Conservation (phyloP, 2,113 vertebrate species). For the Sminthopsis crassicaudata region DNA sequence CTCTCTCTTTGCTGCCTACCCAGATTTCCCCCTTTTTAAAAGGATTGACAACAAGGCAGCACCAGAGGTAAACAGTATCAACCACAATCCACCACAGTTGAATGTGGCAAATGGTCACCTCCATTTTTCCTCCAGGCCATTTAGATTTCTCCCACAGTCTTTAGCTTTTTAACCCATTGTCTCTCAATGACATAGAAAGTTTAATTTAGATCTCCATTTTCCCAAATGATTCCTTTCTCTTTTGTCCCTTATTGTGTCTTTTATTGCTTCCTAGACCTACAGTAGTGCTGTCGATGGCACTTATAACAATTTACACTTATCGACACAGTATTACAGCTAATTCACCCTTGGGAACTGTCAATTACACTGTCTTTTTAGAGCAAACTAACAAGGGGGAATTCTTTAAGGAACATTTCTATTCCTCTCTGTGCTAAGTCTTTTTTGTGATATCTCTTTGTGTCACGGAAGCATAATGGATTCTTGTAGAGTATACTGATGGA, state of each 20-base stretch:
- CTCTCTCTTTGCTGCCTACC: slow-evolving; percentile 1
- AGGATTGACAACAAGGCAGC: not conserved
- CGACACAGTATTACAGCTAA: slow-evolving; percentile 60
- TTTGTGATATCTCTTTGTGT: not conserved
- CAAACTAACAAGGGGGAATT: slow-evolving; percentile 62
- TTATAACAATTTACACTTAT: slow-evolving; percentile 70
- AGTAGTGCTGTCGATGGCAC: slow-evolving; percentile 60
- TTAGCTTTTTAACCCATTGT: slow-evolving; percentile 14
- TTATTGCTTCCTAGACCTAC: slow-evolving; percentile 54
- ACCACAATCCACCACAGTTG: not conserved
- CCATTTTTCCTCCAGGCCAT: not conserved
- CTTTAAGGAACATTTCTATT: not conserved
- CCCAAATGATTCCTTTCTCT: slow-evolving; percentile 38
- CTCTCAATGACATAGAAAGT: slow-evolving; percentile 50
- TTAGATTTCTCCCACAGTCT: not conserved
- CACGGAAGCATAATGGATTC: not conserved
- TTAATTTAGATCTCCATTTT: slow-evolving; percentile 47
- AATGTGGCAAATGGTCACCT: not conserved
- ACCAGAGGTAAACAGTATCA: not conserved
- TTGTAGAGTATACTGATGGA: not conserved
- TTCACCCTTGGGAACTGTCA: slow-evolving; percentile 64
- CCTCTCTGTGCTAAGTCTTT: not conserved
- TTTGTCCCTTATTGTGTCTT: slow-evolving; percentile 53
- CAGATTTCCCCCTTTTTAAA: not conserved
- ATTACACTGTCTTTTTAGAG: slow-evolving; percentile 59